phyloP scores from a whole-genome alignment of 2,113 vertebrate genomes.

The Notechis scutatus region DNA sequence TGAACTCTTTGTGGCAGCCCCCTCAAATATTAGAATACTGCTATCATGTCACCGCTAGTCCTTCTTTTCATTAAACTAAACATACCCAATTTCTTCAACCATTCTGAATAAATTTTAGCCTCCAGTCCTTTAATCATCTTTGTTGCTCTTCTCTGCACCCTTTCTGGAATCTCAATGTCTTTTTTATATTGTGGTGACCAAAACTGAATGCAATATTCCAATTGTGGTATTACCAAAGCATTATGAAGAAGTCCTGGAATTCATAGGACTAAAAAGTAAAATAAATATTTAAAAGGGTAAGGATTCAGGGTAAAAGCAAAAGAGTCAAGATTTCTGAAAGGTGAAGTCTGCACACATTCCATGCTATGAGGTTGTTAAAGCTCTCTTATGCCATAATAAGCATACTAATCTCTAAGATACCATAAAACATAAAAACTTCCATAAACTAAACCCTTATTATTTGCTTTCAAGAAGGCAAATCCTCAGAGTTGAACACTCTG shows the following conservation, averaged over 20 bases:
- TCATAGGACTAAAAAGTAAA: not conserved
- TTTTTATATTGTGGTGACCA: not conserved
- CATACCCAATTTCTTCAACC: not conserved
- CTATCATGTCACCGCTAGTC: not conserved
- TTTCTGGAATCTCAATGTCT: not conserved
- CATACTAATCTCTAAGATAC: not conserved
- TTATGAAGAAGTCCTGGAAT: not conserved
- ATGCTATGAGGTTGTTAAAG: not conserved
- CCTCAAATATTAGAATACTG: not conserved
- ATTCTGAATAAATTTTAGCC: not conserved
- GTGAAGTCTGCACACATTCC: not conserved
- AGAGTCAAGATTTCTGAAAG: not conserved
- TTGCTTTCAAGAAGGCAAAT: not conserved
- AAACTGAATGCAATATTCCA: not conserved
- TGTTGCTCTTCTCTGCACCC: not conserved
- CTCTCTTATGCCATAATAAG: not conserved
- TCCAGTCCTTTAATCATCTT: not conserved
- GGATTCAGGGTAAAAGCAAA: not conserved
- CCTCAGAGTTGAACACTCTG: not conserved
- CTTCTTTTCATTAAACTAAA: not conserved
- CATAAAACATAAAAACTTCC: not conserved
- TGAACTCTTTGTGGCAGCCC: not conserved
- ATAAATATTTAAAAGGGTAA: not conserved
- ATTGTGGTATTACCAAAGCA: not conserved
- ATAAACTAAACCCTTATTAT: not conserved